A percentile compares a stretch with the other conserved stretches of the same genome.
Conservation (phyloP, 2,797 vertebrate species). For the Crypturellus tataupa region DNA sequence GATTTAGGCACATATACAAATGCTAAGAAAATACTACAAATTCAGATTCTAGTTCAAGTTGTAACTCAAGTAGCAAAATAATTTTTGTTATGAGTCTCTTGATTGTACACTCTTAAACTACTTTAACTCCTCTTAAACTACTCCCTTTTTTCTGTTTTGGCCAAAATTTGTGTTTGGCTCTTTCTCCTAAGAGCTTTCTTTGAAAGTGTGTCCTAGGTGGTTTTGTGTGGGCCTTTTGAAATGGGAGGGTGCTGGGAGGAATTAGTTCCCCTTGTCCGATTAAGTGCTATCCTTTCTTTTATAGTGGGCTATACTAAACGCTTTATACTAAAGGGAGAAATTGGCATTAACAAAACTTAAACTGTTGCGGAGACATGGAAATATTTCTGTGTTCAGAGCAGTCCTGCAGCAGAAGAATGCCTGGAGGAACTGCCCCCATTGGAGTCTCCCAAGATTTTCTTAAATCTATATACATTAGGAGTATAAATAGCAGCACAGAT, state of each 20-base stretch:
- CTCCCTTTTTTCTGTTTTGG: not conserved
- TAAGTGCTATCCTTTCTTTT: not conserved
- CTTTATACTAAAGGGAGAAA: not conserved
- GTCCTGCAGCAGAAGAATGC: not conserved
- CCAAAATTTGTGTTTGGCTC: not conserved
- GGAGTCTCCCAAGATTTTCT: not conserved
- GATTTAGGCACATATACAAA: conserved; percentile 49
- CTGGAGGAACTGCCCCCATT: not conserved
- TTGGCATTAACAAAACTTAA: not conserved
- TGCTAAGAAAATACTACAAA: conserved; percentile 38
- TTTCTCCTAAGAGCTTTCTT: not conserved
- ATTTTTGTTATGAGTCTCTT: not conserved
- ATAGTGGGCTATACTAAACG: not conserved
- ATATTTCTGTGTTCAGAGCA: not conserved
- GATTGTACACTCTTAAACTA: not conserved
- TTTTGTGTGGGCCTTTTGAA: conserved; percentile 14
- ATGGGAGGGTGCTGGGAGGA: not conserved
- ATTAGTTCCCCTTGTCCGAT: not conserved
- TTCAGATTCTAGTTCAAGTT: not conserved
- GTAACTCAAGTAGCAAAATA: conserved; percentile 32
- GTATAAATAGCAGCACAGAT: not conserved
- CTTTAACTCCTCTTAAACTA: not conserved
- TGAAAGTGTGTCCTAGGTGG: not conserved
- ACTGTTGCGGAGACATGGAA: not conserved
- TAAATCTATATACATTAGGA: not conserved